Evolutionary conservation across 1,140 invertebrate species (phyloP).

Genomic region (Drosophila kurseongensis): DNA sequence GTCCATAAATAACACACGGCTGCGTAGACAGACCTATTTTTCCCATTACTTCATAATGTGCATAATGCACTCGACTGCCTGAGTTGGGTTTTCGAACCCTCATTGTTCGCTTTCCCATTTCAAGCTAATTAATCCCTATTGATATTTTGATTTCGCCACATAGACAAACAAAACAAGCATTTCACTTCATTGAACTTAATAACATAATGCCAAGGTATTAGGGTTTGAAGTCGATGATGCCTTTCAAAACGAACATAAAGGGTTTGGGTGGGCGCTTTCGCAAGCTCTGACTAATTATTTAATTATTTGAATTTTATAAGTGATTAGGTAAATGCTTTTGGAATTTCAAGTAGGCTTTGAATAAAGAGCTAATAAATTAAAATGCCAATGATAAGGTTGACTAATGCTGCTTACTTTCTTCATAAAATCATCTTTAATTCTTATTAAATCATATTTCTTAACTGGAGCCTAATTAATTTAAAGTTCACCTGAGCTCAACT

Average conservation of each 20-base stretch:
- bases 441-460: too few relatives aligned
- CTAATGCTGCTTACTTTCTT: too few relatives aligned
- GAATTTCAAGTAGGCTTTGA: too few relatives aligned
- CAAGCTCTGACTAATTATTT: neutral
- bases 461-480: too few relatives aligned
- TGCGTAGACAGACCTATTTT: constrained; percentile 14
- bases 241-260: neutral
- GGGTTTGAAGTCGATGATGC: neutral
- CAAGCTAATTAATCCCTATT: constrained; percentile 42
- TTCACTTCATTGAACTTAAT: constrained; percentile 30
- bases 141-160: constrained; percentile 47
- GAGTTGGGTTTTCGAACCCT: neutral
- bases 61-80: constrained; percentile 37
- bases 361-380: too few relatives aligned
- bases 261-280: neutral
- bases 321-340: neutral
- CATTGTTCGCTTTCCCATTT: constrained; percentile 11
- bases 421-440: too few relatives aligned
- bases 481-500: too few relatives aligned
- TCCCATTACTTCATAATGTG: constrained; percentile 11
- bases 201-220: constrained; percentile 18
- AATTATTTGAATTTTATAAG: neutral
- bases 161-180: constrained; percentile 20
- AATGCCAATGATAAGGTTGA: too few relatives aligned
- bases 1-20: neutral